Evolutionary conservation across 64 coral and sea anemone species (phyloP).

Genomic region (Pocillopora damicornis): DNA sequence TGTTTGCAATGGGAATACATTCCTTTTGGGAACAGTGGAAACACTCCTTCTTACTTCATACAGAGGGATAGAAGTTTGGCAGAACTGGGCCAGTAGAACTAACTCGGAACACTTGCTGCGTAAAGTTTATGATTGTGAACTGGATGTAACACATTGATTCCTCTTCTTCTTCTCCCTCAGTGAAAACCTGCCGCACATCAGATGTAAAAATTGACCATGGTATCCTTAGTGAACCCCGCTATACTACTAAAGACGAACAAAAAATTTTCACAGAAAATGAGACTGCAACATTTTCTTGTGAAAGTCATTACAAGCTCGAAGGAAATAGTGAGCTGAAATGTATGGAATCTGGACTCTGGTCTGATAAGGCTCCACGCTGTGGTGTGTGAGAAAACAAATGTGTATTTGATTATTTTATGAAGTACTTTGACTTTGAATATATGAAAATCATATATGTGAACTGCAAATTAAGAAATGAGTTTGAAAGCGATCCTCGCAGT

Average conservation of each 20-base stretch:
- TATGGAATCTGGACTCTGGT: slow-evolving; percentile 22
- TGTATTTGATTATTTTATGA: background rate
- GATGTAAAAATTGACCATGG: background rate
- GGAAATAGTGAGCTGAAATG: background rate
- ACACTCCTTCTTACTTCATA: too few species aligned
- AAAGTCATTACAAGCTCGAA: background rate
- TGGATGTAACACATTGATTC: background rate
- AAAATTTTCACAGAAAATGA: background rate
- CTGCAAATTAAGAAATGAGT: too few species aligned
- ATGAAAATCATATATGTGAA: too few species aligned
- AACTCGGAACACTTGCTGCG: too few species aligned
- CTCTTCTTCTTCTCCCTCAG: background rate
- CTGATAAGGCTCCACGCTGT: background rate
- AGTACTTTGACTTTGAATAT: too few species aligned
- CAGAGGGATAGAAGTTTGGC: too few species aligned
- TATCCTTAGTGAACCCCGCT: background rate
- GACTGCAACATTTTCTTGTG: background rate
- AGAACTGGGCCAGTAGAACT: too few species aligned
- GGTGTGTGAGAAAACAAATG: slow-evolving; percentile 16
- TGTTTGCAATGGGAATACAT: too few species aligned
- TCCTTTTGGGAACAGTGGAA: too few species aligned
- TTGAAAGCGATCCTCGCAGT: too few species aligned
- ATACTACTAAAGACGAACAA: background rate
- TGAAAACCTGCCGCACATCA: background rate
- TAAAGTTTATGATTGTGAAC: too few species aligned